phyloP scores from a whole-genome alignment of 2,113 vertebrate genomes.

The Arenaria interpres region DNA sequence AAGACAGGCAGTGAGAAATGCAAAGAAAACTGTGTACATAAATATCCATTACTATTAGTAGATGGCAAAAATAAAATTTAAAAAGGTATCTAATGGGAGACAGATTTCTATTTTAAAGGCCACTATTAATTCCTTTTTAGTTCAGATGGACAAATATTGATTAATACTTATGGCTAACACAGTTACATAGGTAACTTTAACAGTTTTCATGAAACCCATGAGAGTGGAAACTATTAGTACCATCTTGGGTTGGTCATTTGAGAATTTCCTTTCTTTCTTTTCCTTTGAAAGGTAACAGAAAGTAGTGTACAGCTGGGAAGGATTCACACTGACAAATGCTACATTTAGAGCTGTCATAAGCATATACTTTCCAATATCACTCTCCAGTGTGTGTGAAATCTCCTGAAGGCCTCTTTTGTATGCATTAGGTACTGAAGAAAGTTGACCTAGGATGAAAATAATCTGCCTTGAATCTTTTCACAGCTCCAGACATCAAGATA shows the following conservation, averaged over 20 bases:
- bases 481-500: background rate
- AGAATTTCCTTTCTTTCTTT: background rate
- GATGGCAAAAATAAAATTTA: background rate
- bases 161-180: background rate
- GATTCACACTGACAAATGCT: background rate
- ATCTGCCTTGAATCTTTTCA: background rate
- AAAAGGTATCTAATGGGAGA: background rate
- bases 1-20: background rate
- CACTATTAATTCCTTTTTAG: background rate
- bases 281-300: background rate
- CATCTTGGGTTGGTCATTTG: background rate
- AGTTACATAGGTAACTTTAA: background rate
- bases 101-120: background rate
- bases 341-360: background rate
- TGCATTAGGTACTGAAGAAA: background rate
- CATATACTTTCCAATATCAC: background rate
- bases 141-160: background rate
- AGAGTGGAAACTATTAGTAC: background rate
- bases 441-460: background rate
- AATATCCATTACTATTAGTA: background rate
- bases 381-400: background rate
- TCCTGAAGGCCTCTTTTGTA: background rate
- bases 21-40: background rate
- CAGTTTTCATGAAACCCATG: background rate
- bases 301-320: background rate